phyloP scores from a whole-genome alignment of 2,888 invertebrate genomes.

The Gastrophysa polygoni region DNA sequence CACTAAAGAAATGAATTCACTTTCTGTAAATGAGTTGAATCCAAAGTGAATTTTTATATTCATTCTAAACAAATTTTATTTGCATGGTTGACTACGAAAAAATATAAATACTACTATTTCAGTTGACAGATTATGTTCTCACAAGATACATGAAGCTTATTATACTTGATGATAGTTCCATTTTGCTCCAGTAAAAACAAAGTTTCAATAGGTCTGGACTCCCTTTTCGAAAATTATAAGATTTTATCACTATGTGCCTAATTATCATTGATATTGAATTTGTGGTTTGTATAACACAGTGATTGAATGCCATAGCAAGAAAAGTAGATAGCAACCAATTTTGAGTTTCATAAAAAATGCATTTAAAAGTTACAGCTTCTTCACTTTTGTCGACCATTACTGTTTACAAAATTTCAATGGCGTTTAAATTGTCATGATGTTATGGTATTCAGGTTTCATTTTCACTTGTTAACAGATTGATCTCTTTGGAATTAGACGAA shows the following conservation, averaged over 20 bases:
- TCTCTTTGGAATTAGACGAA: not conserved
- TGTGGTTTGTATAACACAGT: not conserved
- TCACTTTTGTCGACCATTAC: too few species aligned
- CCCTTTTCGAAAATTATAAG: not conserved
- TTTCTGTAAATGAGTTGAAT: too few species aligned
- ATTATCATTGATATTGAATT: constrained; percentile 13
- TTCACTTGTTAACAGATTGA: not conserved
- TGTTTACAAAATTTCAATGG: not conserved
- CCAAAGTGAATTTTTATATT: too few species aligned
- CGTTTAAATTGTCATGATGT: not conserved
- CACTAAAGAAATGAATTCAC: not conserved
- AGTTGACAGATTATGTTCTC: too few species aligned
- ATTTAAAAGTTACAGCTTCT: too few species aligned
- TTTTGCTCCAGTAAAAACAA: not conserved
- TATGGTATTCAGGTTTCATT: not conserved
- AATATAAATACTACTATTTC: too few species aligned
- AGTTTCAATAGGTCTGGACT: not conserved
- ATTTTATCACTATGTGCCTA: constrained; percentile 28
- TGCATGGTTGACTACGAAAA: too few species aligned
- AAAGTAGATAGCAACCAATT: too few species aligned
- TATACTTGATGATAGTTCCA: not conserved
- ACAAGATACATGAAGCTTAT: too few species aligned
- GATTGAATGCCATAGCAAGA: not conserved
- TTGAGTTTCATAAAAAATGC: too few species aligned
- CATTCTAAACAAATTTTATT: too few species aligned